phyloP scores from a whole-genome alignment of 2,888 invertebrate genomes.

The Melikaiella ostensackeni region DNA sequence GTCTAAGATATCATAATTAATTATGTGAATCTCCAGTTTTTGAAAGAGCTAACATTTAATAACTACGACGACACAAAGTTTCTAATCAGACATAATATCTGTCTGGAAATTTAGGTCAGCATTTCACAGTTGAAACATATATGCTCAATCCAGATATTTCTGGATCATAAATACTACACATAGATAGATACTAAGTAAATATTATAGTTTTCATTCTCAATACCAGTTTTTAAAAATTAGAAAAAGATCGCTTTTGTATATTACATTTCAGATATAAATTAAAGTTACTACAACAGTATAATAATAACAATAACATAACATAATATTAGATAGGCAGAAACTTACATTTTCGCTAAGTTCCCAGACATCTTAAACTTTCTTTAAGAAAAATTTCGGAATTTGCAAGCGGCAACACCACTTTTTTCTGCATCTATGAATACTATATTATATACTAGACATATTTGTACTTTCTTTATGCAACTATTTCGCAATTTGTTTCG shows the following conservation, averaged over 20 bases:
- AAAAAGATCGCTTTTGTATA: neutral
- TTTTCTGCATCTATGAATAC: too few relatives aligned
- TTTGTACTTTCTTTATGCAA: too few relatives aligned
- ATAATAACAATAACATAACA: neutral
- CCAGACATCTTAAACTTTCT: too few relatives aligned
- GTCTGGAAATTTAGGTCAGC: neutral
- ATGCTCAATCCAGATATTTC: neutral
- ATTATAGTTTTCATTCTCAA: neutral
- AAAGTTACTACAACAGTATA: neutral
- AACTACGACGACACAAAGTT: neutral
- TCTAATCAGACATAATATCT: neutral
- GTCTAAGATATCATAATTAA: neutral
- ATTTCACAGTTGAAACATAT: neutral
- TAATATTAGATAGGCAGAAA: too few relatives aligned
- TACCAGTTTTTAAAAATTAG: neutral
- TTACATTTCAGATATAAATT: neutral
- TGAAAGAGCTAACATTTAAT: neutral
- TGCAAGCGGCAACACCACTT: too few relatives aligned
- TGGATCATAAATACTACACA: neutral
- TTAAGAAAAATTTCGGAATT: too few relatives aligned
- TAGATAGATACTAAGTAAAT: neutral
- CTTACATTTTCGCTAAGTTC: too few relatives aligned
- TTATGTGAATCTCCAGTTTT: neutral
- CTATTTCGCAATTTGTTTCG: neutral
- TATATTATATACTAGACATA: too few relatives aligned